A percentile compares a stretch with the other conserved stretches of the same genome.
Conservation (phyloP, 2,888 invertebrate species). For the Pandemis heparana region DNA sequence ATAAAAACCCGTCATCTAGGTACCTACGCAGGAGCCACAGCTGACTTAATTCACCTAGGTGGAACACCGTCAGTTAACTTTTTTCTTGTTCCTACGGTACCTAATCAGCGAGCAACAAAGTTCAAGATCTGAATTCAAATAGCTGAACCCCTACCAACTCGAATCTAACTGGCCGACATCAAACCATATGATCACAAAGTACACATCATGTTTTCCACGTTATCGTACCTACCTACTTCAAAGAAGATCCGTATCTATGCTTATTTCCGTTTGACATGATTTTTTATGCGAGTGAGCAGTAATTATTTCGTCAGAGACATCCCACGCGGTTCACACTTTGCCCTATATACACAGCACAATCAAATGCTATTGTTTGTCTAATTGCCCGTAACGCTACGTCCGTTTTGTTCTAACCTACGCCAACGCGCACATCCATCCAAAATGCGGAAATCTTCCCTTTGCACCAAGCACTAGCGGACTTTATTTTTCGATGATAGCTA, state of each 20-base stretch:
- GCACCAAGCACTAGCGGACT: conserved; percentile 38
- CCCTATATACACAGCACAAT: conserved; percentile 63
- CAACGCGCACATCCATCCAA: conserved; percentile 62
- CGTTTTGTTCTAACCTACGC: conserved; percentile 58
- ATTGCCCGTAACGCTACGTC: conserved; percentile 66
- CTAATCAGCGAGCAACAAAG: no score
- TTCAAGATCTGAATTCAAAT: no score
- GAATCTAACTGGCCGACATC: background rate
- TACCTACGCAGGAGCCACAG: no score
- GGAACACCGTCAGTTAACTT: no score
- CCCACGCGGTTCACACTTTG: conserved; percentile 60
- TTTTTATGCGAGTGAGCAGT: conserved; percentile 13
- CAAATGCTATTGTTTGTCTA: conserved; percentile 72
- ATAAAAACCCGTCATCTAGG: no score
- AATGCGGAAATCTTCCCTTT: conserved; percentile 51
- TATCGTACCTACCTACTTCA: background rate
- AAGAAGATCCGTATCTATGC: background rate
- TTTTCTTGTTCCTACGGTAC: no score
- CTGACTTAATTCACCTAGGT: no score
- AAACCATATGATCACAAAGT: background rate
- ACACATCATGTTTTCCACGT: background rate
- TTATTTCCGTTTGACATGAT: background rate
- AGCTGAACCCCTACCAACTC: background rate
- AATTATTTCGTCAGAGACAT: conserved; percentile 41
- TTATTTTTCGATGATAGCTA: no score